Evolutionary conservation across 2,797 vertebrate genomes (phyloP).

Genomic region (Tadarida brasiliensis): DNA sequence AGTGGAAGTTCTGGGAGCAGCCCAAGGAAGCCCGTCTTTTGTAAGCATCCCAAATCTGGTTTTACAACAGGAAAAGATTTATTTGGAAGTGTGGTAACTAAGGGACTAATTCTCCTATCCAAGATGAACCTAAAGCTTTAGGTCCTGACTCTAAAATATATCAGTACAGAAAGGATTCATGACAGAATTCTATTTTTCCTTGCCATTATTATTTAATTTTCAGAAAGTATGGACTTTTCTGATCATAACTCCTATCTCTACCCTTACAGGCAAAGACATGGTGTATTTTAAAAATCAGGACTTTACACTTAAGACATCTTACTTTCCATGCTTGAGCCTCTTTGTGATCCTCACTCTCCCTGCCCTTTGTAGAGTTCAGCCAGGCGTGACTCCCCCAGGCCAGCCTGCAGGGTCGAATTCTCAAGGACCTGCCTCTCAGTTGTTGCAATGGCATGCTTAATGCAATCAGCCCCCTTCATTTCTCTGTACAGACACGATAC

Average conservation of each 20-base stretch:
- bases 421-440: background rate
- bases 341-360: background rate
- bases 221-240: background rate
- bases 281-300: background rate
- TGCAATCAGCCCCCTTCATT: background rate
- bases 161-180: background rate
- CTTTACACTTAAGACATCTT: background rate
- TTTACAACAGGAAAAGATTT: background rate
- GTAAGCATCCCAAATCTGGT: background rate
- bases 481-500: background rate
- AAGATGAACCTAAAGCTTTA: background rate
- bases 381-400: background rate
- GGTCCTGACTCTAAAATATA: background rate
- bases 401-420: background rate
- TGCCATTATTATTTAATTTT: slow-evolving; percentile 1
- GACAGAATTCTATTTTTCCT: background rate
- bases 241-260: background rate
- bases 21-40: slow-evolving; percentile 1
- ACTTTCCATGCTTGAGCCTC: background rate
- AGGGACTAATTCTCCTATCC: background rate
- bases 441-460: background rate
- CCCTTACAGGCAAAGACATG: background rate
- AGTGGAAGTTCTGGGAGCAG: background rate
- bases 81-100: background rate
- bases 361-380: background rate